These are phyloP conservation scores for Poecilia wingei DNA, from an alignment of 2,797 vertebrate genomes.

Conservation along the genomic window DNA sequence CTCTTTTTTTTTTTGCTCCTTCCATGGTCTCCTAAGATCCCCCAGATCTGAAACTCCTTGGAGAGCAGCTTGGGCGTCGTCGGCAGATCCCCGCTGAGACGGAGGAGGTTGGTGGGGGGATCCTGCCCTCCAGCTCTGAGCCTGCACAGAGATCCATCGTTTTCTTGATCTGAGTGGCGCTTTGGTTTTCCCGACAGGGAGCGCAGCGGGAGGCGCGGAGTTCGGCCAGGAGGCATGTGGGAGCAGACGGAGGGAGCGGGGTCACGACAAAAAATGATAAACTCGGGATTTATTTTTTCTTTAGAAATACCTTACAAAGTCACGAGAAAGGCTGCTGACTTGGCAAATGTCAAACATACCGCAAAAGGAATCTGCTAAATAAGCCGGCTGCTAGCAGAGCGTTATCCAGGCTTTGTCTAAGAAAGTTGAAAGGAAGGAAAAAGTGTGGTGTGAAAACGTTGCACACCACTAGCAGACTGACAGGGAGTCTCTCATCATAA, in stretches of 20 bases:
- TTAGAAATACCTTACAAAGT: neutral
- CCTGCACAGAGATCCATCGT: constrained; percentile 14
- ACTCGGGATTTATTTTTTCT: neutral
- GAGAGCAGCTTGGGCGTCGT: constrained; percentile 62
- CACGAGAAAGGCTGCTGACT: neutral
- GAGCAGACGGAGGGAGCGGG: constrained; percentile 25
- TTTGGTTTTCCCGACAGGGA: constrained; percentile 50
- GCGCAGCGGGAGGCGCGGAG: constrained; percentile 39
- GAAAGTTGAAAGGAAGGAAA: neutral
- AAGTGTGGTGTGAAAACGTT: neutral
- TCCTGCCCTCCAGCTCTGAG: constrained; percentile 52
- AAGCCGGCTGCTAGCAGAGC: neutral
- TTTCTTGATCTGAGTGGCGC: constrained; percentile 60
- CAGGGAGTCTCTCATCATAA: neutral
- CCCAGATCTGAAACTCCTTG: constrained; percentile 59
- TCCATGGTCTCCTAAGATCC: constrained; percentile 33
- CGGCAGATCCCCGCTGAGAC: constrained; percentile 32
- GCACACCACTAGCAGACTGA: neutral
- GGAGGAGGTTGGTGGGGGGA: constrained; percentile 26
- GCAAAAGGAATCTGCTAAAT: neutral
- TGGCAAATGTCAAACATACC: neutral
- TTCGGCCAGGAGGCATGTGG: constrained; percentile 65
- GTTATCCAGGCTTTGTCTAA: neutral
- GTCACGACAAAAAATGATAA: constrained; percentile 45
- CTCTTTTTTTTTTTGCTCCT: constrained; percentile 28